Percentiles rank a stretch among this genome's conserved stretches.
phyloP scores from a whole-genome alignment of 2,797 vertebrate species.

The Enteromius anoplus region DNA sequence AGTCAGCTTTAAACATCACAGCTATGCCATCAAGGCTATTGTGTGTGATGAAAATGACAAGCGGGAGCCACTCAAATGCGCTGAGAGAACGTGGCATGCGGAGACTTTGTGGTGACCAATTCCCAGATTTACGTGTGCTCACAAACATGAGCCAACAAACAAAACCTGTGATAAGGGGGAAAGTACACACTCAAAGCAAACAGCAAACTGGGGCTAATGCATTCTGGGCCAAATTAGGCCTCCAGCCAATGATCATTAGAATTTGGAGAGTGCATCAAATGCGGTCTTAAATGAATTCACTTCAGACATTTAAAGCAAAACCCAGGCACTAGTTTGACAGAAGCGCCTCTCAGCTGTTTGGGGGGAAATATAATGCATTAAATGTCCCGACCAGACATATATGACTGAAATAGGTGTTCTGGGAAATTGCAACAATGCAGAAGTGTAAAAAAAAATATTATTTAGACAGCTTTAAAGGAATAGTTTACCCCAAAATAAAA shows the following conservation, averaged over 20 bases:
- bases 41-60: conserved; percentile 51
- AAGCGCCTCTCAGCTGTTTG: conserved; percentile 25
- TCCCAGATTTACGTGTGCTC: conserved; percentile 15
- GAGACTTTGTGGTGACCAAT: background rate
- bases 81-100: background rate
- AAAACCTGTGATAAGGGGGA: conserved; percentile 18
- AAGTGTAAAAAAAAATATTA: background rate
- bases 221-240: conserved; percentile 57
- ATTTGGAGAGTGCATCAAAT: conserved; percentile 51
- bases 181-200: conserved; percentile 48
- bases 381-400: background rate
- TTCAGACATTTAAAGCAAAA: conserved; percentile 51
- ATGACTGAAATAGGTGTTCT: background rate
- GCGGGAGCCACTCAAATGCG: conserved; percentile 30
- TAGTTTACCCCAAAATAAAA: no score
- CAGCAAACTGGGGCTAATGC: conserved; percentile 50
- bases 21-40: conserved; percentile 53
- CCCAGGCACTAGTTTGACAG: conserved; percentile 47
- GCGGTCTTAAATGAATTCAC: conserved; percentile 53
- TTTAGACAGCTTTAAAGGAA: background rate
- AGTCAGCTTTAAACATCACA: conserved; percentile 44
- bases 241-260: conserved; percentile 59
- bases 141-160: conserved; percentile 37
- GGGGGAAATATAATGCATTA: background rate
- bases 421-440: background rate